Percentiles rank a stretch among this genome's conserved stretches.
Evolutionary conservation across 2,113 vertebrate genomes (phyloP).

Genomic region (Rhineura floridana): DNA sequence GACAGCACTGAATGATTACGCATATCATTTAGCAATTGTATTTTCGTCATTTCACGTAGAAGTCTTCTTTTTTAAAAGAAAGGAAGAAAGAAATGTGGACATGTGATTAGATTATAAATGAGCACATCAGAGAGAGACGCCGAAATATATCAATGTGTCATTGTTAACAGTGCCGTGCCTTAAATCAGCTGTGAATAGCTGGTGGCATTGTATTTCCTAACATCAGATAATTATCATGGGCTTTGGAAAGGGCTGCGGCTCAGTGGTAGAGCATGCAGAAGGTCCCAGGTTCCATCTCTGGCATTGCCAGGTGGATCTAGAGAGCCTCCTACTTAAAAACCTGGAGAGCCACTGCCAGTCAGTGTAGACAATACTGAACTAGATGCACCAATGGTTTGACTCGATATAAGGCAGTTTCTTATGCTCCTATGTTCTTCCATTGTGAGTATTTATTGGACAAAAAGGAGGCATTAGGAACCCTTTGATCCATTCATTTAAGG

Average conservation of each 20-base stretch:
- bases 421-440: background rate
- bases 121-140: conserved; percentile 42
- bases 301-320: no score
- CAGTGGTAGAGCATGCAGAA: no score
- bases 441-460: conserved; percentile 30
- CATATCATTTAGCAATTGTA: conserved; percentile 83
- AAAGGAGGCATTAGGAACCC: conserved; percentile 24
- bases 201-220: conserved; percentile 41
- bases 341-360: no score
- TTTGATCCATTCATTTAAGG: conserved; percentile 18
- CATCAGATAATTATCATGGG: conserved; percentile 18
- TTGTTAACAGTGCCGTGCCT: conserved; percentile 47
- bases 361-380: no score
- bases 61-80: conserved; percentile 44
- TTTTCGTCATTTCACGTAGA: conserved; percentile 75
- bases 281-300: no score
- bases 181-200: conserved; percentile 45
- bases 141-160: conserved; percentile 55
- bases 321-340: no score
- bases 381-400: no score
- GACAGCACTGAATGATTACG: conserved; percentile 80
- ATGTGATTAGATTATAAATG: conserved; percentile 75
- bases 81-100: conserved; percentile 57
- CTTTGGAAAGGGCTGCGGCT: background rate
- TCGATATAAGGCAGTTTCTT: no score